Evolutionary conservation across 2,888 invertebrate species (phyloP).

Genomic region (Acanthopleura granulata): DNA sequence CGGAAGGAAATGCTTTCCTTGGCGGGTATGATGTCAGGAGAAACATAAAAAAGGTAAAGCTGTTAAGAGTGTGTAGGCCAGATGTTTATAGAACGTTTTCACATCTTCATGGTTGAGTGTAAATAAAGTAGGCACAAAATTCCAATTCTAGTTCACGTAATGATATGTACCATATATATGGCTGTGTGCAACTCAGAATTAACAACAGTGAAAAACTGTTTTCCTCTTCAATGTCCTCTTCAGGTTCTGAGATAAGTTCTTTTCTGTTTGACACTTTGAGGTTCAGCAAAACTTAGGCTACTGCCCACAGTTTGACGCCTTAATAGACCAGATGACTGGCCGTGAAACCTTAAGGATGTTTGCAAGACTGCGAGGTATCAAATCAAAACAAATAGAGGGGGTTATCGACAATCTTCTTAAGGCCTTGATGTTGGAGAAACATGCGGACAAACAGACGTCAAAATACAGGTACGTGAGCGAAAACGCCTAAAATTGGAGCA

Average conservation of each 20-base stretch:
- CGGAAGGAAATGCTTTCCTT: slow-evolving; percentile 73
- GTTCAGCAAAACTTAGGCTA: slow-evolving; percentile 85
- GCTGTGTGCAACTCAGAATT: too few relatives aligned
- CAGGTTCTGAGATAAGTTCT: too few relatives aligned
- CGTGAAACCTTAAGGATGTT: slow-evolving; percentile 81
- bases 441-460: slow-evolving; percentile 69
- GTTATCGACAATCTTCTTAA: slow-evolving; percentile 54
- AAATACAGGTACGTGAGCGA: slow-evolving; percentile 40
- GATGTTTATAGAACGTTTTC: too few relatives aligned
- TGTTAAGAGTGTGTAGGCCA: too few relatives aligned
- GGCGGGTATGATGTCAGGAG: slow-evolving; percentile 61
- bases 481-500: too few relatives aligned
- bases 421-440: slow-evolving; percentile 26
- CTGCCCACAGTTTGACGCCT: slow-evolving; percentile 90
- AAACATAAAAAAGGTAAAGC: slow-evolving; percentile 46
- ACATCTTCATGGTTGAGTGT: too few relatives aligned
- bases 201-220: too few relatives aligned
- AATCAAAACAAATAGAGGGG: slow-evolving; percentile 48
- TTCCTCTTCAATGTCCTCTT: too few relatives aligned
- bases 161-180: too few relatives aligned
- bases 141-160: too few relatives aligned
- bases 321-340: slow-evolving; percentile 84
- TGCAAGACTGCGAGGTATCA: slow-evolving; percentile 76
- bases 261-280: slow-evolving; percentile 66
- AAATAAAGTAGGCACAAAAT: too few relatives aligned